Base-by-base conservation (phyloP, 2,888 invertebrate genomes). In the Odontocolon sp. region DNA sequence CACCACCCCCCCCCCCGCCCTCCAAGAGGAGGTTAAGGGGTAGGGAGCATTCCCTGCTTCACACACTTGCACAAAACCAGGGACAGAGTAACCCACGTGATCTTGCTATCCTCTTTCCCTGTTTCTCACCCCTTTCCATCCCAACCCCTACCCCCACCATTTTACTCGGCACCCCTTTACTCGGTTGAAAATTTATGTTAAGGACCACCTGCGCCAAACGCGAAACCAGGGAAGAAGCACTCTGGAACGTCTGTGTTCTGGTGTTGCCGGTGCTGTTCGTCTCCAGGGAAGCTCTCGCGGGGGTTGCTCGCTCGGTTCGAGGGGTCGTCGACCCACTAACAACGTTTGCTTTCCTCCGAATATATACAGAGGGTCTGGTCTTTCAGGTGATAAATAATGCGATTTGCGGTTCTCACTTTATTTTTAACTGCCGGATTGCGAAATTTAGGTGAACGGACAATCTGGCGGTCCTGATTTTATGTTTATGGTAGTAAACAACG, bases 201-300 rank as follows among this genome's bases (percentile, higher is more conserved):
- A 77, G 78, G 75, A 74, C 78, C 85, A 85, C 77, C 83, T 85
- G 85, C 73, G 80, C 79, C 70, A 69, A 79, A 77, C 79, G 78
- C 76, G 78, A 73, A 75, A 45, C 71, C 72, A 57, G 68, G 70
- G 47, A 68, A 66, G 52, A 54, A 45, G 61, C 61, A 71, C 71
- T 71, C 36, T 67, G 71, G 16, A 68, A 74, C 68, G 75, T 68
- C 77, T 79, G 72, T 73, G 63, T 77, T 69, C 72, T 70, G 72
- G 68, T 75, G 67, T 66, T 64, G 54, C 54, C 47, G 38, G 64
- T 54, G 64, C 64, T 76, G 61, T 16, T 45, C 42, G 36, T 76
- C 59, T 69, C 42, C 54, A 14, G 21, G 26, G 70, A 54, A 26
- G 47, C 14, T 50, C 23, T 16, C 40, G 21, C 26, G 56, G 11